Evolutionary conservation across 2,113 vertebrate species (phyloP).

Genomic region (Notarius quadriscutis): DNA sequence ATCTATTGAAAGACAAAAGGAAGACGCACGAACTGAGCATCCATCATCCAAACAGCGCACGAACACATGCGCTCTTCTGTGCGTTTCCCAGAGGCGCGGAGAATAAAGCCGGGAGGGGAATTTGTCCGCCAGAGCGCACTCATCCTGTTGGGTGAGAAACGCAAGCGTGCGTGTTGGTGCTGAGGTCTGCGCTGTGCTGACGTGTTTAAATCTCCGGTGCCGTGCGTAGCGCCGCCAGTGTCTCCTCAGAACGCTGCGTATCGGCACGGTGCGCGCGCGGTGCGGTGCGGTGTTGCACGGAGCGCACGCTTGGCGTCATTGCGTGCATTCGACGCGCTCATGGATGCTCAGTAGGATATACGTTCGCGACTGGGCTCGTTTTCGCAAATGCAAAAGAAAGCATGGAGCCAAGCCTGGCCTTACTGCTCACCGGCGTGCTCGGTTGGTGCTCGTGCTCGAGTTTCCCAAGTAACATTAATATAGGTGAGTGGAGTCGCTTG

Average conservation of each 20-base stretch:
- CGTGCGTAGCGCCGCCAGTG: constrained; percentile 4
- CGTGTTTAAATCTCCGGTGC: constrained; percentile 15
- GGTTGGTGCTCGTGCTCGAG: constrained; percentile 88
- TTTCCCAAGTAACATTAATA: constrained; percentile 98
- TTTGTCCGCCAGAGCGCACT: constrained; percentile 25
- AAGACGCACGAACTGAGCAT: background rate
- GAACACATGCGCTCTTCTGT: background rate
- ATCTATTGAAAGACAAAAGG: background rate
- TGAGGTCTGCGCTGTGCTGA: constrained; percentile 19
- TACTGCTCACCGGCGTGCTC: constrained; percentile 85
- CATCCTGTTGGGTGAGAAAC: constrained; percentile 10
- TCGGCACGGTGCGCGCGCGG: background rate
- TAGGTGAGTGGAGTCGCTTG: constrained; percentile 76
- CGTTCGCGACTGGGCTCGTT: constrained; percentile 80
- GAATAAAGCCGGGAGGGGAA: constrained; percentile 32
- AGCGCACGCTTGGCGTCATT: background rate
- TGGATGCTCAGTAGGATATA: constrained; percentile 63
- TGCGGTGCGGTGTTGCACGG: constrained; percentile 11
- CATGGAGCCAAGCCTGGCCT: constrained; percentile 88
- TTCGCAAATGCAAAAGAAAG: constrained; percentile 90
- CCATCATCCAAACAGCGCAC: background rate
- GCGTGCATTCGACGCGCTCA: constrained; percentile 71
- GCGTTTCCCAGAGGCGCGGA: constrained; percentile 14
- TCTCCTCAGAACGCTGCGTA: background rate
- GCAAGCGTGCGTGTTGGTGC: constrained; percentile 7